A percentile compares a stretch with the other conserved stretches of the same genome.
phyloP scores from a whole-genome alignment of 2,888 invertebrate species.

The Apotomis betuletana region DNA sequence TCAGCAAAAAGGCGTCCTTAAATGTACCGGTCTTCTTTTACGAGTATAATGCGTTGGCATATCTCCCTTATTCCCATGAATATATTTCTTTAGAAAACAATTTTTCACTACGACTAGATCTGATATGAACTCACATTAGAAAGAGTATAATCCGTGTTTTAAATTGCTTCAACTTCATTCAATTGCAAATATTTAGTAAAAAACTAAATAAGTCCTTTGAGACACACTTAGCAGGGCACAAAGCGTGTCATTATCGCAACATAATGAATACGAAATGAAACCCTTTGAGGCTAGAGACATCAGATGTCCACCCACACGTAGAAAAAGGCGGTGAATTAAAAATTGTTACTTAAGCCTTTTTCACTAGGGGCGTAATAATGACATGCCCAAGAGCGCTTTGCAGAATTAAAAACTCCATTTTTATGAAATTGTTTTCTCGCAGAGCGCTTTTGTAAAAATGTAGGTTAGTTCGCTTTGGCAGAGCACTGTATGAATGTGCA shows the following conservation, averaged over 20 bases:
- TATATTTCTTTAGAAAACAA: too few species aligned
- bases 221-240: constrained; percentile 7
- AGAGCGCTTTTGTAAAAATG: constrained; percentile 15
- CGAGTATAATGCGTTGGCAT: too few species aligned
- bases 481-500: constrained; percentile 19
- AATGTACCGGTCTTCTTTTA: too few species aligned
- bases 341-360: constrained; percentile 28
- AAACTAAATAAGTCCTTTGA: constrained; percentile 9
- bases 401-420: constrained; percentile 35
- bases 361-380: constrained; percentile 17
- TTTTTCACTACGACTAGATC: too few species aligned
- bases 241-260: constrained; percentile 28
- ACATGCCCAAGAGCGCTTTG: constrained; percentile 25
- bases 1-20: too few species aligned
- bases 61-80: too few species aligned
- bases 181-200: constrained; percentile 1
- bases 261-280: constrained; percentile 35
- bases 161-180: background rate
- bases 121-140: too few species aligned
- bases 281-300: constrained; percentile 25
- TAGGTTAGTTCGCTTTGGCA: constrained; percentile 23
- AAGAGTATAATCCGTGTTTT: too few species aligned
- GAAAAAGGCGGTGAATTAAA: constrained; percentile 25
- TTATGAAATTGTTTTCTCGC: constrained; percentile 27
- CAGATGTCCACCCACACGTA: constrained; percentile 20